phyloP scores from a whole-genome alignment of 2,113 vertebrate genomes.

The Clarias magur region DNA sequence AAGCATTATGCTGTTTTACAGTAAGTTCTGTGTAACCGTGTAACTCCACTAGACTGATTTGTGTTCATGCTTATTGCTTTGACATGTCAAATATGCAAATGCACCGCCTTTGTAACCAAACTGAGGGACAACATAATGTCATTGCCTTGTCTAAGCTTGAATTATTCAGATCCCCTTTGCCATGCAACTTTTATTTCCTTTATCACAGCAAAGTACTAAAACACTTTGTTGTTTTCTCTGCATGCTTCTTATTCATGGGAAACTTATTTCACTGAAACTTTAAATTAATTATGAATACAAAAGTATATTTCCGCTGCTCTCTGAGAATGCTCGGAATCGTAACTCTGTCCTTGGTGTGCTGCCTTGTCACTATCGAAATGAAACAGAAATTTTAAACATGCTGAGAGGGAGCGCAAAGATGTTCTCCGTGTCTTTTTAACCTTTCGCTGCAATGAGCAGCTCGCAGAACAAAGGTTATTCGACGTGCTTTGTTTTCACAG shows the following conservation, averaged over 20 bases:
- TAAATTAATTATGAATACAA: slow-evolving; percentile 67
- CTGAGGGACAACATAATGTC: slow-evolving; percentile 50
- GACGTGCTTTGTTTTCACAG: slow-evolving; percentile 38
- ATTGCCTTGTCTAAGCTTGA: slow-evolving; percentile 36
- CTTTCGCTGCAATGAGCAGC: slow-evolving; percentile 47
- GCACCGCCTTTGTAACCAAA: slow-evolving; percentile 36
- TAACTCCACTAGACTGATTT: not conserved
- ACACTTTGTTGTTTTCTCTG: slow-evolving; percentile 41
- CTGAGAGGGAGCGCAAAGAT: slow-evolving; percentile 42
- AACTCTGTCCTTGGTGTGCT: slow-evolving; percentile 48
- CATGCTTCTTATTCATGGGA: slow-evolving; percentile 34
- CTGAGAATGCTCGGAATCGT: slow-evolving; percentile 42
- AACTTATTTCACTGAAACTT: slow-evolving; percentile 53
- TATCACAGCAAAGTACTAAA: slow-evolving; percentile 39
- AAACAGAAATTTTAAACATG: slow-evolving; percentile 50
- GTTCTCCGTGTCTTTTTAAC: slow-evolving; percentile 49
- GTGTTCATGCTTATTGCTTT: slow-evolving; percentile 26
- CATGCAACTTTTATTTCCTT: slow-evolving; percentile 33
- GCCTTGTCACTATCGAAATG: slow-evolving; percentile 43
- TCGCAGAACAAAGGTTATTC: slow-evolving; percentile 57
- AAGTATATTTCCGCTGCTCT: slow-evolving; percentile 57
- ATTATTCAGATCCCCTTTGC: slow-evolving; percentile 42
- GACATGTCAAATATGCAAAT: slow-evolving; percentile 41
- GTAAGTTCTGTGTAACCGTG: not conserved
- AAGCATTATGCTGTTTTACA: not conserved